Base-by-base conservation (phyloP, 2,888 invertebrate species). In the Spatulosminthurus flaviceps region DNA sequence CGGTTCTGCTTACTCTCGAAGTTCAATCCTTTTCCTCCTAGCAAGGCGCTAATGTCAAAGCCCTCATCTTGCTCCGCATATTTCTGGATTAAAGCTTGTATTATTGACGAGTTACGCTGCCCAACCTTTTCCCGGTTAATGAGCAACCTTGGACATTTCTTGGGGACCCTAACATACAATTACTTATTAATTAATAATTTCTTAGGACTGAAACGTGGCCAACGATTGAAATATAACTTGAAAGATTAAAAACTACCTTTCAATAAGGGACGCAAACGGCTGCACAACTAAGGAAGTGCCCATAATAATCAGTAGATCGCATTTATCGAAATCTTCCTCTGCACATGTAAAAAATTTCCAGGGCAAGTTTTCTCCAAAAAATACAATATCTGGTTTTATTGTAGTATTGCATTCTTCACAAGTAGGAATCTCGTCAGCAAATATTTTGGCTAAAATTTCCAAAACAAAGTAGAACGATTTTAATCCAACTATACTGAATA, bases 331-430 rank as follows among this genome's bases (percentile, higher is more conserved):
- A 88, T 98, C 97, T 85, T 89, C 88, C 26, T 90, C 89, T 13
- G 93, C 90, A 82, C 91, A 90, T 7, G 88, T 87, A 85, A 93
- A 92, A 87, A 97, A 98, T 83, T 92, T 90, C 0, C 90, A 89
- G 0, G 98, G 97, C 21, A 98, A 90, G 87, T 91, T 91, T 89
- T 98, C 97, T 0, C 97, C 97, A 88, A 97, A 98, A 89, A 98
- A 97, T 19, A 97, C 93, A 85, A 98, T 95, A 86, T 98, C 97
- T 11, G 97, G 97, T 87, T 97, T 97, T 0, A 98, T 94, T 5
- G 96, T 89, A 0, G 93, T 93, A 67, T 90, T 88, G 86, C 95
- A 95, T 16, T 85, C 80, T 0, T 91, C 90, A 87, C 97, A 97
- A 66, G 90, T 92, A 19, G 96, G 96, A 80, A 96, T 90, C 81